Percentiles rank a stretch among this genome's conserved stretches.
Conservation (phyloP, 2,113 vertebrate genomes). For the Ailurus styani region DNA sequence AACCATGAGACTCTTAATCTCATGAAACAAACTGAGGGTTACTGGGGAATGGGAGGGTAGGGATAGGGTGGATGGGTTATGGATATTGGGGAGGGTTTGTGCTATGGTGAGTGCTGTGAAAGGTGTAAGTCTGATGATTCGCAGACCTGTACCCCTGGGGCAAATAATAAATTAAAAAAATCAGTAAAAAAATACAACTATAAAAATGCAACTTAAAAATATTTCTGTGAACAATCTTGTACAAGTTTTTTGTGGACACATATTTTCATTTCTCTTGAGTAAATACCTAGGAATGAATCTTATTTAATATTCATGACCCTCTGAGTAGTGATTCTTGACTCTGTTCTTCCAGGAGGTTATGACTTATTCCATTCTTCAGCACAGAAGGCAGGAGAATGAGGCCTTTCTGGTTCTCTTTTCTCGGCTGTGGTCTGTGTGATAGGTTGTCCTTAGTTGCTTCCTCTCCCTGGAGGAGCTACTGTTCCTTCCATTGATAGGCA, state of each 20-base stretch:
- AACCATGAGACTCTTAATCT: too few relatives aligned
- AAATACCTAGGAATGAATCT: not conserved
- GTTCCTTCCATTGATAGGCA: not conserved
- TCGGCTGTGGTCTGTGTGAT: not conserved
- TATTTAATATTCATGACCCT: not conserved
- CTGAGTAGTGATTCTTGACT: not conserved
- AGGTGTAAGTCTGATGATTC: too few relatives aligned
- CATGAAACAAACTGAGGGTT: too few relatives aligned
- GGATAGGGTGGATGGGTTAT: too few relatives aligned
- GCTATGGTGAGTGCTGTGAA: too few relatives aligned
- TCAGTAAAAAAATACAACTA: too few relatives aligned
- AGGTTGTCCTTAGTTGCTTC: not conserved
- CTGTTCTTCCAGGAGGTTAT: not conserved
- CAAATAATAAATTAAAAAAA: too few relatives aligned
- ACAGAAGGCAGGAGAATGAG: not conserved
- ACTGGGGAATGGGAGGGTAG: too few relatives aligned
- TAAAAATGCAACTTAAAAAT: too few relatives aligned
- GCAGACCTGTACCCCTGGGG: too few relatives aligned
- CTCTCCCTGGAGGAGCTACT: not conserved
- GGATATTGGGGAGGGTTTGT: too few relatives aligned
- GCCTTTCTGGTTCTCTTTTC: not conserved
- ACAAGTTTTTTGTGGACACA: not conserved
- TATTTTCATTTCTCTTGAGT: not conserved
- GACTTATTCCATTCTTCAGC: not conserved
- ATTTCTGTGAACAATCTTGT: not conserved